Evolutionary conservation across 2,113 vertebrate genomes (phyloP).

Genomic region (Galeopterus variegatus): DNA sequence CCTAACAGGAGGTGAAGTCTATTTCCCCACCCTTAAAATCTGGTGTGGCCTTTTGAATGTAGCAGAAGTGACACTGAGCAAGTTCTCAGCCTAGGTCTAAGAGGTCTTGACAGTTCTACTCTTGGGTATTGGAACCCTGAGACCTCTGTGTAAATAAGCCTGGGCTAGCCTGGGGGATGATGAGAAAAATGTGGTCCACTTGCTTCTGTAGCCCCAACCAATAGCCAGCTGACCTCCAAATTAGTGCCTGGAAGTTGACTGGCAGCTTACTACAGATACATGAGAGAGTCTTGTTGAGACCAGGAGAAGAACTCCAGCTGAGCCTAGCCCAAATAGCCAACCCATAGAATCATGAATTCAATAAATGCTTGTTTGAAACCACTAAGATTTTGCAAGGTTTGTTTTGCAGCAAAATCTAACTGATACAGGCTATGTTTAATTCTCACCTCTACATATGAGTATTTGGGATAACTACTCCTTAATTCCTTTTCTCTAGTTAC

Average conservation of each 20-base stretch:
- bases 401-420: conserved; percentile 10
- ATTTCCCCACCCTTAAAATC: not conserved
- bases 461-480: not conserved
- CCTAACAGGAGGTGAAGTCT: not conserved
- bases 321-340: not conserved
- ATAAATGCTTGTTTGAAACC: not conserved
- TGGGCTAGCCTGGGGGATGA: not conserved
- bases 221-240: not conserved
- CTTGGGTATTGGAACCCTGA: not conserved
- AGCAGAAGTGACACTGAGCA: not conserved
- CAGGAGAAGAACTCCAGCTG: not conserved
- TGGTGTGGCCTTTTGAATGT: not conserved
- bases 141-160: not conserved
- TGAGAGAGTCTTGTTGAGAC: not conserved
- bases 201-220: not conserved
- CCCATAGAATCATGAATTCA: not conserved
- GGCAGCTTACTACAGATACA: not conserved
- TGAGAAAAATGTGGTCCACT: not conserved
- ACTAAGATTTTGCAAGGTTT: not conserved
- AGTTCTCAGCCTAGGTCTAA: not conserved
- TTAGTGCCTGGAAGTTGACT: not conserved
- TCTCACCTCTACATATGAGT: not conserved
- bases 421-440: not conserved
- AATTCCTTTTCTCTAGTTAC: not conserved
- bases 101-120: not conserved